Evolutionary conservation across 2,888 invertebrate species (phyloP).

Genomic region (Trilocha varians): DNA sequence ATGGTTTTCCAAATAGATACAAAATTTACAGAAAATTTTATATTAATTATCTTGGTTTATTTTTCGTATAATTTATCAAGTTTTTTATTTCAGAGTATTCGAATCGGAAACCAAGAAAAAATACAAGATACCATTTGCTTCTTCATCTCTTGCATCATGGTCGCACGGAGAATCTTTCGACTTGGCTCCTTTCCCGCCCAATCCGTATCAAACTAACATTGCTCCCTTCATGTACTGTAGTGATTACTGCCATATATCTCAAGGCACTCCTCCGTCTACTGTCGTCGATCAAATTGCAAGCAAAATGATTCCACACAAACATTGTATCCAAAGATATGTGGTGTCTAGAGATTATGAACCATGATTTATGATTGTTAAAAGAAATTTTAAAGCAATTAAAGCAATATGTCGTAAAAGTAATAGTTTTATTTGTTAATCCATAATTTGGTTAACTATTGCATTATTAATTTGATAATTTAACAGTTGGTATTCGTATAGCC

Average conservation of each 20-base stretch:
- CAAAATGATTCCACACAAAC: slow-evolving; percentile 29
- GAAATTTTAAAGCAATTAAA: background rate
- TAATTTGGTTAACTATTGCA: no score
- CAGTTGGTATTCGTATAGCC: no score
- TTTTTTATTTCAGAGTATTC: slow-evolving; percentile 41
- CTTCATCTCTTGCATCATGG: slow-evolving; percentile 45
- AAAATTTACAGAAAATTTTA: no score
- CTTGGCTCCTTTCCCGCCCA: slow-evolving; percentile 52
- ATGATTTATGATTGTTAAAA: slow-evolving; percentile 1
- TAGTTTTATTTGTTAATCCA: no score
- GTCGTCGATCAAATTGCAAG: slow-evolving; percentile 50
- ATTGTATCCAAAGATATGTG: slow-evolving; percentile 31
- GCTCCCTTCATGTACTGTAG: slow-evolving; percentile 67
- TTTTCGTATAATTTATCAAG: no score
- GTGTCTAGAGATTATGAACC: slow-evolving; percentile 39
- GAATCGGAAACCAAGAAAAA: slow-evolving; percentile 52
- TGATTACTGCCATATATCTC: slow-evolving; percentile 57
- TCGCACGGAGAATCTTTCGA: slow-evolving; percentile 48
- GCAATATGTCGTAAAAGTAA: no score
- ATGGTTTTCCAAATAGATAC: no score
- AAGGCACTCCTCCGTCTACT: slow-evolving; percentile 48
- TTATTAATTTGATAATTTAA: no score
- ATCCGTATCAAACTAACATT: slow-evolving; percentile 58
- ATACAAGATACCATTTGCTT: slow-evolving; percentile 43
- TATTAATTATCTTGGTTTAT: no score